Conservation (phyloP, 2,113 vertebrate genomes). For the Choloepus hoffmanni region DNA sequence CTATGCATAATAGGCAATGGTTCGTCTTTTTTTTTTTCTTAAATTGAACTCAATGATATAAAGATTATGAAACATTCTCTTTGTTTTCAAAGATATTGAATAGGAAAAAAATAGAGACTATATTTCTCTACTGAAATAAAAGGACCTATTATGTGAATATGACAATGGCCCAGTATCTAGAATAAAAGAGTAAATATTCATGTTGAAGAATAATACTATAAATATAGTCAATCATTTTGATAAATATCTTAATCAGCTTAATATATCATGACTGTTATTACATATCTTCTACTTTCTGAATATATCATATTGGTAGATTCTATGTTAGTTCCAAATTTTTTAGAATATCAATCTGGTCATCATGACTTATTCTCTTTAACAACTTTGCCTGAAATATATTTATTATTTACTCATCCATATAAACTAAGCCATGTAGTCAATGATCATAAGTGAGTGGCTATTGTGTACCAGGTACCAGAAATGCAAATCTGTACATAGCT, state of each 20-base stretch:
- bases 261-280: not conserved
- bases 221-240: constrained; percentile 47
- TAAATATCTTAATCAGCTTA: constrained; percentile 44
- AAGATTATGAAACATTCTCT: constrained; percentile 17
- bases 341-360: constrained; percentile 11
- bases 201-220: constrained; percentile 40
- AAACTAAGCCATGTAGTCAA: not conserved
- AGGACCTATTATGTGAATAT: constrained; percentile 12
- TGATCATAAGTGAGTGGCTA: not conserved
- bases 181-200: constrained; percentile 9
- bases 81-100: constrained; percentile 63
- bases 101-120: constrained; percentile 40
- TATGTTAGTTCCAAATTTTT: constrained; percentile 15
- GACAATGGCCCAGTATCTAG: constrained; percentile 47
- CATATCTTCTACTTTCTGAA: not conserved
- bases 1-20: constrained; percentile 18
- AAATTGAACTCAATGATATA: constrained; percentile 49
- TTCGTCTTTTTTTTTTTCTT: not conserved
- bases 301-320: not conserved
- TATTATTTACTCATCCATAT: constrained; percentile 6
- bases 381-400: constrained; percentile 6
- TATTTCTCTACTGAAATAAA: constrained; percentile 59
- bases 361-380: not conserved
- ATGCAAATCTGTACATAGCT: not conserved
- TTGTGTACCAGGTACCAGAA: not conserved